These are phyloP conservation scores for Lampris incognitus DNA, from an alignment of 2,113 vertebrate species.

Conservation along the genomic window DNA sequence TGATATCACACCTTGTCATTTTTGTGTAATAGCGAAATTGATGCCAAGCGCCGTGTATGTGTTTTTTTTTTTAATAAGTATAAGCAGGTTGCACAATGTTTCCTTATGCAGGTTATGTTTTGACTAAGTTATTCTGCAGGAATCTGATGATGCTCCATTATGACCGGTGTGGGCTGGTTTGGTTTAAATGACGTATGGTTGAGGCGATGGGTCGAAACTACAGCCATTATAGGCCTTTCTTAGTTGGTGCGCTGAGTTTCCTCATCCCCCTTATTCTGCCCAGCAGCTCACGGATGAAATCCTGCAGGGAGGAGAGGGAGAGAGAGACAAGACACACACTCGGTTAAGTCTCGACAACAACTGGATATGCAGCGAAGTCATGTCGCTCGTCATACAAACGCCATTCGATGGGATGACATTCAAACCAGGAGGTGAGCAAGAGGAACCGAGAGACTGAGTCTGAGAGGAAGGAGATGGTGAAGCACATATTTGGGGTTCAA, in stretches of 20 bases:
- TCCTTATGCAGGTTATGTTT: constrained; percentile 41
- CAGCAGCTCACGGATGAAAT: constrained; percentile 94
- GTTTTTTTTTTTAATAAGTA: constrained; percentile 30
- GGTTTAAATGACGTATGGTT: constrained; percentile 54
- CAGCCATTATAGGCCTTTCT: constrained; percentile 91
- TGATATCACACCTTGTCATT: constrained; percentile 34
- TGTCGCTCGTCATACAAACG: too few relatives aligned
- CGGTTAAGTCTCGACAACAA: background rate
- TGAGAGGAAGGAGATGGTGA: constrained; percentile 4
- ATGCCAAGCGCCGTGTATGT: constrained; percentile 52
- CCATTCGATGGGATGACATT: background rate
- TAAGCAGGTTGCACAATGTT: constrained; percentile 49
- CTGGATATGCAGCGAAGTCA: background rate
- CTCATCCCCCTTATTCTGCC: constrained; percentile 97
- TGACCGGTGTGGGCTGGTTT: constrained; percentile 44
- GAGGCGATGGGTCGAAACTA: constrained; percentile 31
- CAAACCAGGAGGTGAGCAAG: background rate
- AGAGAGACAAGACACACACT: constrained; percentile 6
- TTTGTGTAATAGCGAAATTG: constrained; percentile 32
- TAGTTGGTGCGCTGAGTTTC: constrained; percentile 94
- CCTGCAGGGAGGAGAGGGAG: constrained; percentile 73
- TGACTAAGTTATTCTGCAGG: constrained; percentile 9
- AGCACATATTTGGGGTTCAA: background rate
- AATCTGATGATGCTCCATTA: constrained; percentile 53
- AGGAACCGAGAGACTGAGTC: background rate